A percentile compares a stretch with the other conserved stretches of the same genome.
These are phyloP conservation scores for Plagodis dolabraria DNA, from an alignment of 2,888 invertebrate genomes.

Conservation along the genomic window DNA sequence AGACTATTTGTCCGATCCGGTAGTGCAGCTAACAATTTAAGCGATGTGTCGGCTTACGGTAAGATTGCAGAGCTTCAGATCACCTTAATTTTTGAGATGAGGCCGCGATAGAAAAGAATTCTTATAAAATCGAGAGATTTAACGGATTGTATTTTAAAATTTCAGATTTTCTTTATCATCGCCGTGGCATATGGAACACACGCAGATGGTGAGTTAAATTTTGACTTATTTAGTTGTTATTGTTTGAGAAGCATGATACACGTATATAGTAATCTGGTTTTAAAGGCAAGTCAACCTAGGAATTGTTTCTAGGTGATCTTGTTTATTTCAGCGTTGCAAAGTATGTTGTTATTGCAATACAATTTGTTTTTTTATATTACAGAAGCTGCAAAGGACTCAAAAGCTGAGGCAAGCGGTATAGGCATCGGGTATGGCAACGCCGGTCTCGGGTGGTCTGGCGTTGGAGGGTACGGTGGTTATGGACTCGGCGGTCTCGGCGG, in stretches of 20 bases:
- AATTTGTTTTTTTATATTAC: no score
- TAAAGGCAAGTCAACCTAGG: no score
- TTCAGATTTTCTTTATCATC: constrained; percentile 77
- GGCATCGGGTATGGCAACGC: constrained; percentile 39
- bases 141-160: constrained; percentile 25
- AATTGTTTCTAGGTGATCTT: no score
- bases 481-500: constrained; percentile 34
- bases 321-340: no score
- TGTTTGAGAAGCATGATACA: no score
- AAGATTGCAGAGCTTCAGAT: constrained; percentile 40
- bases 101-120: no score
- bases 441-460: constrained; percentile 36
- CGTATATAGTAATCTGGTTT: no score
- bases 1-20: constrained; percentile 56
- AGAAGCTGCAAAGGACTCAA: constrained; percentile 33
- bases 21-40: constrained; percentile 53
- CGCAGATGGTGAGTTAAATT: constrained; percentile 64
- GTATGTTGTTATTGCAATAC: no score
- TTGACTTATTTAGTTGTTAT: no score
- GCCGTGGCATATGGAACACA: constrained; percentile 72
- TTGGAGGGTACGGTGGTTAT: constrained; percentile 36
- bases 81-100: neutral
- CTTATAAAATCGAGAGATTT: no score
- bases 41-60: constrained; percentile 79
- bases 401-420: constrained; percentile 32